These are phyloP conservation scores for Seira musarum DNA, from an alignment of 2,888 invertebrate species.

Conservation along the genomic window DNA sequence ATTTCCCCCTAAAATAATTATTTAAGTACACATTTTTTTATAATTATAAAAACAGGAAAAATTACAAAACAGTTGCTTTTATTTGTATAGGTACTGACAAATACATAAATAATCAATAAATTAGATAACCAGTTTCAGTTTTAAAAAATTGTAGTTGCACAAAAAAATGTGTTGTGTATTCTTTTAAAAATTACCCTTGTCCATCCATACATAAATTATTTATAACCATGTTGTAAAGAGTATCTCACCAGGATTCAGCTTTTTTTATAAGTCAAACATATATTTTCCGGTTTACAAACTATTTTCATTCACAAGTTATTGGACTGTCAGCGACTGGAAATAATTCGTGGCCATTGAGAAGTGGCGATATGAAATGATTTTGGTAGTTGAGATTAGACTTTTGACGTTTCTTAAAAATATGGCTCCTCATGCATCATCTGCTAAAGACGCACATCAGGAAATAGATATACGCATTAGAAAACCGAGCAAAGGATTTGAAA, in stretches of 20 bases:
- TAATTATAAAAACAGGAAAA: constrained; percentile 15
- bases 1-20: constrained; percentile 44
- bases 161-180: background rate
- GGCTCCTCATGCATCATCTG: constrained; percentile 29
- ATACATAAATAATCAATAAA: constrained; percentile 8
- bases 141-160: no score
- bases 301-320: background rate
- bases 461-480: constrained; percentile 12
- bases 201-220: constrained; percentile 4
- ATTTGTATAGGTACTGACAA: background rate
- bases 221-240: background rate
- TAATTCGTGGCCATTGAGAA: constrained; percentile 30
- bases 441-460: constrained; percentile 8
- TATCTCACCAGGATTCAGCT: no score
- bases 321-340: constrained; percentile 12
- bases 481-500: no score
- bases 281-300: background rate
- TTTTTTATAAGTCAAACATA: no score
- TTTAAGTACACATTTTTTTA: no score
- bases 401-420: constrained; percentile 33
- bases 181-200: background rate
- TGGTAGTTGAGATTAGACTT: background rate
- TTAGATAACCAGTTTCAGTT: constrained; percentile 16
- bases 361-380: background rate
- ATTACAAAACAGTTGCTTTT: background rate